These are phyloP conservation scores for Drosophila monieri DNA, from an alignment of 2,888 invertebrate species.

Conservation along the genomic window DNA sequence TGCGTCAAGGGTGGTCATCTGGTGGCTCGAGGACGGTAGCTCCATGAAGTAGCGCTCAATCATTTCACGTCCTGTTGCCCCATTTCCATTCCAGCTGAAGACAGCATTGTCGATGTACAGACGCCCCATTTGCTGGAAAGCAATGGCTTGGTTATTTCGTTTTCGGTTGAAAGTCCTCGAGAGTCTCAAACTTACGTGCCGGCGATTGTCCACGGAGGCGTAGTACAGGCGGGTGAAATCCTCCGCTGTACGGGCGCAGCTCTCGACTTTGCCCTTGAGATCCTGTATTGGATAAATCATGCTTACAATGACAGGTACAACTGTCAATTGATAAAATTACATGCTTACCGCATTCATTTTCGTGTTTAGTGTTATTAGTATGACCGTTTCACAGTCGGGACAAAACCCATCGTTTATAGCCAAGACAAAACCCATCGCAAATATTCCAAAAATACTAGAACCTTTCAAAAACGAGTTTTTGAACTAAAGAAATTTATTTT, in stretches of 20 bases:
- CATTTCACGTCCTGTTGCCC: constrained; percentile 90
- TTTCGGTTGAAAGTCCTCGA: constrained; percentile 3
- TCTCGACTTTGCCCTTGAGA: constrained; percentile 88
- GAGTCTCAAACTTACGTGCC: constrained; percentile 87
- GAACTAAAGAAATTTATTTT: neutral
- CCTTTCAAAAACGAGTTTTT: neutral
- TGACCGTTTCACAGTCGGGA: neutral
- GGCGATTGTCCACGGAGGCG: constrained; percentile 93
- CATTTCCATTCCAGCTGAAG: constrained; percentile 97
- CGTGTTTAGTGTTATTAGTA: neutral
- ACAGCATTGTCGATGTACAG: constrained; percentile 93
- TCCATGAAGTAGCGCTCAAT: constrained; percentile 94
- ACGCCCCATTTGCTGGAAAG: constrained; percentile 88
- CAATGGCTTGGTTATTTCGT: neutral
- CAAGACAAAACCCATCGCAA: neutral
- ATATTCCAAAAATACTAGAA: neutral
- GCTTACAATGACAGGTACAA: neutral
- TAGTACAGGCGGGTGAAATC: constrained; percentile 96
- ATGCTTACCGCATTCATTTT: constrained; percentile 5
- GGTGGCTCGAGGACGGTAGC: constrained; percentile 92
- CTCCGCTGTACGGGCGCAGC: constrained; percentile 93
- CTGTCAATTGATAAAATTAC: neutral
- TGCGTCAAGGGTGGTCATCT: constrained; percentile 91
- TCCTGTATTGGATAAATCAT: constrained; percentile 82
- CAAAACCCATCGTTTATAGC: neutral